Evolutionary conservation across 2,888 invertebrate genomes (phyloP), one percentile per base, ranked within the genome.

Genomic region (Napeogenes sylphis): DNA sequence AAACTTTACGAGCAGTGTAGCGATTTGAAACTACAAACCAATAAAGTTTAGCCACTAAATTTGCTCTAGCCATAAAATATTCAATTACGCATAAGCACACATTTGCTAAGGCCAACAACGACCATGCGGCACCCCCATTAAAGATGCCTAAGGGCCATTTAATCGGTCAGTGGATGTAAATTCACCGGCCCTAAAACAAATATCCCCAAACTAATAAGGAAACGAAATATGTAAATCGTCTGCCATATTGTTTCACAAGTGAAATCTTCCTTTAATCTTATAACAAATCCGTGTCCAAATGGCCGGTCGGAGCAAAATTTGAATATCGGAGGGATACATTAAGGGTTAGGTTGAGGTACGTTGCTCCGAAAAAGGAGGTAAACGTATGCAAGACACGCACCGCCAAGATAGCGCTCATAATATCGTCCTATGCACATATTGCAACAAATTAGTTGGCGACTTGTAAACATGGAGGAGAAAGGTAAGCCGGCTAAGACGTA

Each of bases 221-320:
- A 90, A 89, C 90, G 90, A 90, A 90, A 90, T 90, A 90, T 90
- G 90, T 90, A 90, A 90, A 90, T 90, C 85, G 86, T 83, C 82
- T 87, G 85, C 88, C 89, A 91, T 91, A 90, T 90, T 90, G 91
- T 90, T 90, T 87, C 88, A 86, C 88, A 90, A 91, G 90, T 90
- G 88, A 91, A 91, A 91, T 91, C 91, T 91, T 91, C 90, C 90
- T 90, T 90, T 91, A 91, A 91, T 91, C 91, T 91, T 91, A 90
- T 90, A 91, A 90, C 90, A 90, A 91, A 91, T 91, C 91, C 88
- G 89, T 86, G 90, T 90, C 86, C 89, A 90, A 91, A 91, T 91
- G 90, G 88, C 85, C 91, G 88, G 87, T 80, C 83, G 82, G 84
- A 83, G 81, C 75, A 73, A 78, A 85, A 90, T 90, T 90, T 90